Evolutionary conservation across 2,797 vertebrate genomes (phyloP).

Genomic region (Florisuga fusca): DNA sequence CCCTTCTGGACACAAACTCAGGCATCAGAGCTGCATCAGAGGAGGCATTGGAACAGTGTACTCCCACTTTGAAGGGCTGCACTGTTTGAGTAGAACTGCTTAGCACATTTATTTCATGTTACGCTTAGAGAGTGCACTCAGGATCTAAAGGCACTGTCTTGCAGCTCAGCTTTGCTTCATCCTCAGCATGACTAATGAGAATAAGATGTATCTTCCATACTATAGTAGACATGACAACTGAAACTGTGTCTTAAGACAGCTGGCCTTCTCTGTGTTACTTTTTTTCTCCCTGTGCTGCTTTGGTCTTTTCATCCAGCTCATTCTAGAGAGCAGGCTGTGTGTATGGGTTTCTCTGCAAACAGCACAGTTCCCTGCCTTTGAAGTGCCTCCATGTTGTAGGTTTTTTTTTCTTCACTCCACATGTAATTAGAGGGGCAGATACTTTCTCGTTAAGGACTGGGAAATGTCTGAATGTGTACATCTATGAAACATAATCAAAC

Average conservation of each 20-base stretch:
- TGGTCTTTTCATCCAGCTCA: constrained; percentile 7
- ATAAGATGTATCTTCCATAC: neutral
- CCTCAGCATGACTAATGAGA: constrained; percentile 33
- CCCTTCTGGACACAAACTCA: neutral
- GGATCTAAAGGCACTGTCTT: neutral
- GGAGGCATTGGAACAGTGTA: neutral
- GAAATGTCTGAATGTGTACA: neutral
- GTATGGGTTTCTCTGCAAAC: constrained; percentile 24
- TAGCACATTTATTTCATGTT: neutral
- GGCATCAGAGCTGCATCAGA: neutral
- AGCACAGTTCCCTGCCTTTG: constrained; percentile 20
- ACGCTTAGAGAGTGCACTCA: neutral
- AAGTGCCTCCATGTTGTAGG: neutral
- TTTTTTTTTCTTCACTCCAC: constrained; percentile 16
- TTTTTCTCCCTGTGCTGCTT: constrained; percentile 15
- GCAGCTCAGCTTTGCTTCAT: constrained; percentile 4
- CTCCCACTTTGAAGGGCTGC: neutral
- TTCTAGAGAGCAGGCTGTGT: neutral
- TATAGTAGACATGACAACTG: neutral
- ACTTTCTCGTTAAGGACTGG: neutral
- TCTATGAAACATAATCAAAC: neutral
- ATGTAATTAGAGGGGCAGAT: neutral
- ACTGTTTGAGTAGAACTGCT: neutral
- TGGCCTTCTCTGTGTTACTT: neutral
- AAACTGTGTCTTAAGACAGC: constrained; percentile 19